Base-by-base conservation (phyloP, 2,888 invertebrate species). In the Macrophya annulata region DNA sequence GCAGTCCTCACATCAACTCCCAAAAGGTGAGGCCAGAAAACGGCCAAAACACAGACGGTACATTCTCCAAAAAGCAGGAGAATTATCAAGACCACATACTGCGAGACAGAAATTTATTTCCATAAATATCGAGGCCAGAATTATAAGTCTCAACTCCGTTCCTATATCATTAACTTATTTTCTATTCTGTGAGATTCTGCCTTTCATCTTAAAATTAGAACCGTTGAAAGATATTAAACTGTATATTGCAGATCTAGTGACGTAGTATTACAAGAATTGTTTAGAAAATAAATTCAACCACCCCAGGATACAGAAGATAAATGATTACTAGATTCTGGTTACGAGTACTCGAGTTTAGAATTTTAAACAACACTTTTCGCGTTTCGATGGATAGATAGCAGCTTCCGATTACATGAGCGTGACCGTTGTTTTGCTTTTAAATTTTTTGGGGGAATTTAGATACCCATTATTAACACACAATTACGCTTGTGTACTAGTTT, bases 1-100 rank as follows among this genome's bases (percentile, higher is more conserved):
- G 96, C 95, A 55, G 95, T 95, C 74, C 96, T 95, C 88, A 96
- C 94, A 89, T 96, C 96, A 71, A 97, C 94, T 62, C 97, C 97
- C 86, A 97, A 93, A 90, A 97, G 96, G 88, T 97, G 96, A 40
- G 97, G 97, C 96, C 97, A 97, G 76, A 96, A 94, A 85, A 96
- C 96, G 1, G 96, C 96, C 86, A 96, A 93, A 76, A 96, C 95
- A 85, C 97, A 97, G 9, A 96, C 94, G 8, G 96, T 96, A 87
- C 97, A 96, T 92, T 97, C 96, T 76, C 96, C 95, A 51, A 97
- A 90, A 45, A 97, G 93, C 62, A 97, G 94, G 4, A 95, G 90
- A 77, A 97, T 94, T 48, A 97, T 96, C 72, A 96, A 93, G 85
- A 97, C 93, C 89, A 97, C 96, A 90, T 97, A 97, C 95, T 97